A percentile compares a stretch with the other conserved stretches of the same genome.
Evolutionary conservation across 2,888 invertebrate genomes (phyloP).

Genomic region (Cephonodes hylas): DNA sequence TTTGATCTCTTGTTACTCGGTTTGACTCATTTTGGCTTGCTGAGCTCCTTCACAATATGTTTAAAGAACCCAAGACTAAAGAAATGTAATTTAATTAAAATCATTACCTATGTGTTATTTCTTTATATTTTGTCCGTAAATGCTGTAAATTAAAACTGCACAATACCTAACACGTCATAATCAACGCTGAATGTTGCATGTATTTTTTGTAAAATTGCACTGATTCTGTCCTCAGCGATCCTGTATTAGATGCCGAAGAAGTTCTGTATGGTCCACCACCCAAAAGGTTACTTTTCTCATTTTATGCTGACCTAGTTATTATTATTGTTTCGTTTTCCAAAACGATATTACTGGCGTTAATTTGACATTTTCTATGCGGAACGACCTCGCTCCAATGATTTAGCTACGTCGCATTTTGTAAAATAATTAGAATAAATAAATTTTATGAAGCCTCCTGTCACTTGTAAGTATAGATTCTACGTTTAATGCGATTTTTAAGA

Average conservation of each 20-base stretch:
- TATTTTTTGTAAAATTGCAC: constrained; percentile 47
- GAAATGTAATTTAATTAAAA: no score
- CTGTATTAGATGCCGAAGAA: constrained; percentile 22
- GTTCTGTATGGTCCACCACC: constrained; percentile 20
- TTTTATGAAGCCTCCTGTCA: not conserved
- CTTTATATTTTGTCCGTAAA: not conserved
- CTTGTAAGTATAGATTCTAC: not conserved
- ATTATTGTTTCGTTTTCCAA: not conserved
- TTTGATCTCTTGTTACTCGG: no score
- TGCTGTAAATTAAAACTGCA: not conserved
- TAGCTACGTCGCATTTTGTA: not conserved
- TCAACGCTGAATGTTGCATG: constrained; percentile 40
- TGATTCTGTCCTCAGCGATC: constrained; percentile 54
- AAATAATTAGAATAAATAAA: not conserved
- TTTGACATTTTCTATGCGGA: not conserved
- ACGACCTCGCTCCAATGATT: not conserved
- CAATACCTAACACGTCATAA: constrained; percentile 22
- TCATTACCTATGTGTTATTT: not conserved
- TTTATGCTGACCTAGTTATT: not conserved
- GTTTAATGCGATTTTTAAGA: not conserved
- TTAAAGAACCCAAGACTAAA: no score
- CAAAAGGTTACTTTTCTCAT: constrained; percentile 42
- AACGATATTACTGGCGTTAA: not conserved
- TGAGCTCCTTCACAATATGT: no score
- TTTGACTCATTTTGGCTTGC: no score